phyloP scores from a whole-genome alignment of 2,888 invertebrate species.

The Tenthredo mesomela region DNA sequence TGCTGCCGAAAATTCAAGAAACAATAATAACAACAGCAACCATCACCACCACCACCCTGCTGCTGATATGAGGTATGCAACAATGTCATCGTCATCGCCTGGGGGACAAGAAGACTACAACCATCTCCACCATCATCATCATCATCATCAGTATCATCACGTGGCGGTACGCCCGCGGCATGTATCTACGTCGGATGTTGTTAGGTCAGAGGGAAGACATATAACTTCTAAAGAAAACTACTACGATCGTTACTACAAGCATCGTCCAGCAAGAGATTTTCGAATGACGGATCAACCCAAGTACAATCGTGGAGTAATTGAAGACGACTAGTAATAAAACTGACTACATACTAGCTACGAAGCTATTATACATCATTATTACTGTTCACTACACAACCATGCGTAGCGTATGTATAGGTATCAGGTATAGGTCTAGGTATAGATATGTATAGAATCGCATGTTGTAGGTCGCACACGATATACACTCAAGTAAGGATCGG shows the following conservation, averaged over 20 bases:
- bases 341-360: background rate
- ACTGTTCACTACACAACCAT: background rate
- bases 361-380: conserved; percentile 18
- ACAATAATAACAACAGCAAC: background rate
- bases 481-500: background rate
- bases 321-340: background rate
- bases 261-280: conserved; percentile 74
- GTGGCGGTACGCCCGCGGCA: background rate
- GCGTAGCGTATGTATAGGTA: background rate
- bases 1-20: background rate
- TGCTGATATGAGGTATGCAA: background rate
- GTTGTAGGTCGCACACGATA: background rate
- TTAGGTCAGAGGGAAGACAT: conserved; percentile 24
- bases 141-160: conserved; percentile 40
- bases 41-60: background rate
- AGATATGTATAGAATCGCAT: background rate
- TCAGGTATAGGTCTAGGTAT: background rate
- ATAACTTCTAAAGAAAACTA: conserved; percentile 72
- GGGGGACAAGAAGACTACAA: conserved; percentile 6
- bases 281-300: conserved; percentile 59
- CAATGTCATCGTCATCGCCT: background rate
- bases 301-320: conserved; percentile 13
- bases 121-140: conserved; percentile 12
- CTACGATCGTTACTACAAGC: conserved; percentile 76
- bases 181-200: background rate